Evolutionary conservation across 2,888 invertebrate genomes (phyloP).

Genomic region (Bombylius discolor): DNA sequence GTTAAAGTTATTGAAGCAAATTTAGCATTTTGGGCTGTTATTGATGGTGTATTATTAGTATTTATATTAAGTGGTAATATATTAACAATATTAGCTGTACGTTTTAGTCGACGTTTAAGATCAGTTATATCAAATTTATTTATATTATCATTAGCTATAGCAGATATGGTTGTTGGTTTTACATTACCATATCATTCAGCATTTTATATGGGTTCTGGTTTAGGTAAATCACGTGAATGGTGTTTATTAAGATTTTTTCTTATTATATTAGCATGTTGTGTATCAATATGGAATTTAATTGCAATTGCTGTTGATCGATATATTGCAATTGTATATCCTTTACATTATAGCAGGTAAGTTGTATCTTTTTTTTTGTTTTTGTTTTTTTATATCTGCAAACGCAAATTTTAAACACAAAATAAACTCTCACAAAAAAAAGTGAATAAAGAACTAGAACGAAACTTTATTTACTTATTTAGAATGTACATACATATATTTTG

Average conservation of each 20-base stretch:
- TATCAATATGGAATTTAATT: slow-evolving; percentile 65
- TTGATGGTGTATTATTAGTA: slow-evolving; percentile 52
- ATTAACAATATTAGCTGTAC: slow-evolving; percentile 61
- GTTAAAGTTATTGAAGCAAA: slow-evolving; percentile 7
- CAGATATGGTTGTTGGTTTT: slow-evolving; percentile 65
- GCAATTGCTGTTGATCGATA: slow-evolving; percentile 69
- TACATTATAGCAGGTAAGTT: slow-evolving; percentile 53
- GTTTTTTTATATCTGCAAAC: no score
- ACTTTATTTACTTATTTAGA: no score
- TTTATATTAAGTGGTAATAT: slow-evolving; percentile 60
- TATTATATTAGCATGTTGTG: slow-evolving; percentile 61
- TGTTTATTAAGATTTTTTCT: slow-evolving; percentile 62
- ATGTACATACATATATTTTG: no score
- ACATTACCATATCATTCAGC: slow-evolving; percentile 65
- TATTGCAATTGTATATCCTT: slow-evolving; percentile 64
- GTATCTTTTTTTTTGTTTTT: not conserved
- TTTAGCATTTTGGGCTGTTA: slow-evolving; percentile 43
- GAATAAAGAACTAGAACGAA: not conserved
- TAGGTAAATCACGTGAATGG: slow-evolving; percentile 47
- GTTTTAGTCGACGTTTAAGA: slow-evolving; percentile 53
- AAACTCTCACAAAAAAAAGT: not conserved
- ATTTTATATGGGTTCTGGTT: slow-evolving; percentile 51
- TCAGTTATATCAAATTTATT: slow-evolving; percentile 63
- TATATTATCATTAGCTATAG: slow-evolving; percentile 63
- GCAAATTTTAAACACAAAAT: no score